Percentiles rank a stretch among this genome's conserved stretches.
Evolutionary conservation across 2,797 vertebrate species (phyloP).

Genomic region (Urocyon cinereoargenteus): DNA sequence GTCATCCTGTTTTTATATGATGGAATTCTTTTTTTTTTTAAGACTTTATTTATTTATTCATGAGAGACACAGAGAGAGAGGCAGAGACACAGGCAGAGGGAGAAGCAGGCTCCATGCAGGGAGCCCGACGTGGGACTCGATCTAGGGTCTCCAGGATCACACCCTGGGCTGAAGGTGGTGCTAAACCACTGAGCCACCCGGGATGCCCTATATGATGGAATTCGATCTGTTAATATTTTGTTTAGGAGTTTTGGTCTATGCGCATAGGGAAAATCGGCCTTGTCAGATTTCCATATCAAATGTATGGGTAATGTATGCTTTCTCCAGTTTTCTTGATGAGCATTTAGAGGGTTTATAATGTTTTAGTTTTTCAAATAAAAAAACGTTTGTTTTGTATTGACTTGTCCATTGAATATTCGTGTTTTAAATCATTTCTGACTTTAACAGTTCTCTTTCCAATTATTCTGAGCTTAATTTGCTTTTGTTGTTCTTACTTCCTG

Average conservation of each 20-base stretch:
- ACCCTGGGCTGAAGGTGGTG: no score
- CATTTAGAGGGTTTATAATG: not conserved
- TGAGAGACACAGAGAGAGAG: no score
- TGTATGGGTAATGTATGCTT: not conserved
- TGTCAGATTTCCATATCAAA: not conserved
- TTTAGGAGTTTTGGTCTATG: not conserved
- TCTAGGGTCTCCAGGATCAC: no score
- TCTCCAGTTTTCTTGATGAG: not conserved
- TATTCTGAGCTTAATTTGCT: not conserved
- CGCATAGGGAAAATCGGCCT: not conserved
- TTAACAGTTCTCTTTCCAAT: fast-evolving
- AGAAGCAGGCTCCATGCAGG: no score
- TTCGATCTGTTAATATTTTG: constrained; percentile 19
- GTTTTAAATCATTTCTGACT: not conserved
- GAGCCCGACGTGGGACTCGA: no score
- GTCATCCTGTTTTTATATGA: not conserved
- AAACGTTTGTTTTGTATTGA: not conserved
- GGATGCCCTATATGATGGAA: not conserved
- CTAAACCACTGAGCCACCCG: no score
- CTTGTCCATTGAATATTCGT: not conserved
- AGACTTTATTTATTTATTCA: no score
- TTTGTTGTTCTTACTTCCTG: not conserved
- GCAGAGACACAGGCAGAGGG: no score
- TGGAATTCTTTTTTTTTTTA: not conserved
- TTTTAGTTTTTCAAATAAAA: not conserved